Evolutionary conservation across 2,888 invertebrate genomes (phyloP).

Genomic region (Rhagonycha lutea): DNA sequence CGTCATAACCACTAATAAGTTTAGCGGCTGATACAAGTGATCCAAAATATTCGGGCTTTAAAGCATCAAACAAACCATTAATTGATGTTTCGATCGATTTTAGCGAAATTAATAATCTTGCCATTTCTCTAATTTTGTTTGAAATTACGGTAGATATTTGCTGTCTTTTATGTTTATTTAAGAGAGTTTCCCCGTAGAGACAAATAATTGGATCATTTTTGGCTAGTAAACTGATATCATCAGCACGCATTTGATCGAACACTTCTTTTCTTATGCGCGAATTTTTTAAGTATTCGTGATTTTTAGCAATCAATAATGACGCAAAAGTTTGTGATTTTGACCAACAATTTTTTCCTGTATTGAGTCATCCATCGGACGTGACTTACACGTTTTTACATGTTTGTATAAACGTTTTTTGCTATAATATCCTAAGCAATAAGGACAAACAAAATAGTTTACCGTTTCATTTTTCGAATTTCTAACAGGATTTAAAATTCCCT

Average conservation of each 20-base stretch:
- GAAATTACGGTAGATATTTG: constrained; percentile 25
- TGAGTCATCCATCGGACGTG: not conserved
- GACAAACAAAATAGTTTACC: constrained; percentile 16
- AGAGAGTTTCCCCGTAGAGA: constrained; percentile 25
- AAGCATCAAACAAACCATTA: constrained; percentile 17
- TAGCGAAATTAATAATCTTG: constrained; percentile 19
- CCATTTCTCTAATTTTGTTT: constrained; percentile 26
- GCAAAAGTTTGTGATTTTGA: constrained; percentile 27
- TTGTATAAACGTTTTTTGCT: constrained; percentile 22
- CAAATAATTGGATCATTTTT: constrained; percentile 28
- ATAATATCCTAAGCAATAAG: constrained; percentile 23
- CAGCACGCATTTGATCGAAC: constrained; percentile 26
- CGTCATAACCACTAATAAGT: constrained; percentile 26
- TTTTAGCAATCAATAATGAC: constrained; percentile 14
- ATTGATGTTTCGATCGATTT: not conserved
- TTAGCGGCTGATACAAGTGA: constrained; percentile 21
- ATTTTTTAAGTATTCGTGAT: constrained; percentile 17
- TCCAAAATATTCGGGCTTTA: constrained; percentile 23
- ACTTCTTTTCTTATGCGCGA: constrained; percentile 22
- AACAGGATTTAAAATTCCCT: constrained; percentile 14
- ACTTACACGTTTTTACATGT: constrained; percentile 1
- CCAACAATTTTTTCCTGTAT: constrained; percentile 10
- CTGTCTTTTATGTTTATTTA: constrained; percentile 30
- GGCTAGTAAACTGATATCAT: constrained; percentile 16
- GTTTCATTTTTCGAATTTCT: constrained; percentile 12